Evolutionary conservation across 1,140 invertebrate species (phyloP).

Genomic region (Cotesia glomerata): DNA sequence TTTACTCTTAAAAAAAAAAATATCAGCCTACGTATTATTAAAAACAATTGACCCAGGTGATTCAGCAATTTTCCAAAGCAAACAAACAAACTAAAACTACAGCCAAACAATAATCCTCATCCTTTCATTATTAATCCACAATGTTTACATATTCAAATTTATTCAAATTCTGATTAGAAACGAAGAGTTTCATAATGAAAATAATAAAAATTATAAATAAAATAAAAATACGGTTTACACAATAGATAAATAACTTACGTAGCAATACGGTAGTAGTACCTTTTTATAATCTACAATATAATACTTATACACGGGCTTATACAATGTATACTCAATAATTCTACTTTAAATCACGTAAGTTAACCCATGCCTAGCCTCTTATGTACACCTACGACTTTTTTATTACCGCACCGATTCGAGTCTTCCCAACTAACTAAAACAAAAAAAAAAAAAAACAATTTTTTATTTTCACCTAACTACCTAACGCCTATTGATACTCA

Average conservation of each 20-base stretch:
- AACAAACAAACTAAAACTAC: too few species aligned
- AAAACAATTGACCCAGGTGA: too few species aligned
- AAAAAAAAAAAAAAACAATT: too few species aligned
- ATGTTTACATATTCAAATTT: too few species aligned
- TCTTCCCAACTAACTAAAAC: neutral
- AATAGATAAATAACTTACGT: constrained; percentile 7
- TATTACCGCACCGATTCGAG: constrained; percentile 3
- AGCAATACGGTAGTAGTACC: constrained; percentile 2
- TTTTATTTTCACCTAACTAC: too few species aligned
- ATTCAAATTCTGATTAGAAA: too few species aligned
- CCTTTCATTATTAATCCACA: too few species aligned
- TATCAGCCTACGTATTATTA: too few species aligned
- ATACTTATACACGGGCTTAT: neutral
- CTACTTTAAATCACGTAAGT: constrained; percentile 20
- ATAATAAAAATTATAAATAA: neutral
- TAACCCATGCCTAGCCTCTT: neutral
- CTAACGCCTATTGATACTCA: too few species aligned
- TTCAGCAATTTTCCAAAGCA: too few species aligned
- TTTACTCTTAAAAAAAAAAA: too few species aligned
- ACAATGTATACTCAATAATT: constrained; percentile 8
- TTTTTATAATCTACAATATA: neutral
- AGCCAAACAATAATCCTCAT: too few species aligned
- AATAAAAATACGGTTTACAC: neutral
- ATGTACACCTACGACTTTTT: constrained; percentile 16
- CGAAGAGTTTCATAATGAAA: neutral